These are phyloP conservation scores for Pammene aurita DNA, from an alignment of 2,888 invertebrate species.

Conservation along the genomic window DNA sequence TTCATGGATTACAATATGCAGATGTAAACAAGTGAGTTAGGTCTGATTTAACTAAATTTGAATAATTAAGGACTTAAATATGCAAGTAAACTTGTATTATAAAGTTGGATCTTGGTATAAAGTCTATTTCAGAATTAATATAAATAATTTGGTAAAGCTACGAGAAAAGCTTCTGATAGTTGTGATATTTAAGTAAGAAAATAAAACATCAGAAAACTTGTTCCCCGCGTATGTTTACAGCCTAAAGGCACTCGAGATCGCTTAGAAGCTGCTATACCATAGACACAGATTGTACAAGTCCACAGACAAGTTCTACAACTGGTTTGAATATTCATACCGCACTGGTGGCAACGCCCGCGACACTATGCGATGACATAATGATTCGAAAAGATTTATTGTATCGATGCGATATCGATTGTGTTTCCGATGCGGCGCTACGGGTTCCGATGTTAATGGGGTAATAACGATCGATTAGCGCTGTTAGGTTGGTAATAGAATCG, in stretches of 20 bases:
- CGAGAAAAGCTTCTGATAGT: neutral
- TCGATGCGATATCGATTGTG: conserved; percentile 50
- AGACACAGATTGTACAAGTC: conserved; percentile 22
- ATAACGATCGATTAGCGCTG: conserved; percentile 37
- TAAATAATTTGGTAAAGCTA: too few species aligned
- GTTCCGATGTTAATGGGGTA: conserved; percentile 38
- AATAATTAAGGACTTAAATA: neutral
- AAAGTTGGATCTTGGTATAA: too few species aligned
- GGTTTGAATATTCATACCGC: conserved; percentile 65
- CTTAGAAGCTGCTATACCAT: conserved; percentile 20
- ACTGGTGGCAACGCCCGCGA: conserved; percentile 61
- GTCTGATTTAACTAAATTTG: neutral
- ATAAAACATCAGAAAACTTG: conserved; percentile 18
- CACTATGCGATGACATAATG: conserved; percentile 74
- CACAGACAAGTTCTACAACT: conserved; percentile 59
- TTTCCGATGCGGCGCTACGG: conserved; percentile 43
- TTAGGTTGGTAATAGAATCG: conserved; percentile 36
- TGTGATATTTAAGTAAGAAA: conserved; percentile 2
- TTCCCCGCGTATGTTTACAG: conserved; percentile 18
- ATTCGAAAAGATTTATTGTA: conserved; percentile 65
- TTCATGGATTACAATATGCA: neutral
- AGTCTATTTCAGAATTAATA: too few species aligned
- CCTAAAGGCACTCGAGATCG: conserved; percentile 20
- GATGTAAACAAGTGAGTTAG: neutral
- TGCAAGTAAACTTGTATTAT: too few species aligned